Evolutionary conservation across 2,888 invertebrate species (phyloP), one percentile per base, ranked within the genome.

Genomic region (Formica aserva): DNA sequence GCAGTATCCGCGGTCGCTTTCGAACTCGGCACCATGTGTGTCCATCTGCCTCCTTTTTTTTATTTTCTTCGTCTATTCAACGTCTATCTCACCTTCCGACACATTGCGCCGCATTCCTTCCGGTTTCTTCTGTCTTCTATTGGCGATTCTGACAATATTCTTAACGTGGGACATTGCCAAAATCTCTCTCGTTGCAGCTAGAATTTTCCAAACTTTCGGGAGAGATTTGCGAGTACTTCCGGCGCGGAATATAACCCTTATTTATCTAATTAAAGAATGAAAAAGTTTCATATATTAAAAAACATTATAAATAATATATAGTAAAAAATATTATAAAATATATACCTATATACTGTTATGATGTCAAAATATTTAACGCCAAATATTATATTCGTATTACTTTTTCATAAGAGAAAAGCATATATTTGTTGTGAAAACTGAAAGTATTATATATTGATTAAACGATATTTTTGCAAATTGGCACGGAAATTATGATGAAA

Each of bases 11-110:
- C 72, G 80, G 72, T 85, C 77, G 88, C 75, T 88, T 86, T 86
- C 81, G 74, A 90, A 90, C 87, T 89, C 84, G 65, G 85, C 82
- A 67, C 87, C 89, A 86, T 84, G 86, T 88, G 88, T 76, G 71
- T 85, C 86, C 85, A 84, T 88, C 74, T 84, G 84, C 86, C 86
- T 45, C 6, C 35, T n/a, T 60, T 35, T 1, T 26, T 35, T 78
- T 78, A 78, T 78, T 72, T 72, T 15, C 60, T 45, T 60, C 71
- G 71, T 71, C 60, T 80, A 45, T 18, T 9, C 74, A 45, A 72
- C 26, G 78, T 80, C 60, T 80, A 48, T 76, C 22, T 38, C 29
- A 32, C 32, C 35, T 35, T 9, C 18, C 18, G n/a, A 52, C 65
- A 45, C 22, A 15, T 65, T 65, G 15, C 22, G 22, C 38, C 57